Conservation (phyloP, 2,888 invertebrate species). For the Drosophila seclusa region DNA sequence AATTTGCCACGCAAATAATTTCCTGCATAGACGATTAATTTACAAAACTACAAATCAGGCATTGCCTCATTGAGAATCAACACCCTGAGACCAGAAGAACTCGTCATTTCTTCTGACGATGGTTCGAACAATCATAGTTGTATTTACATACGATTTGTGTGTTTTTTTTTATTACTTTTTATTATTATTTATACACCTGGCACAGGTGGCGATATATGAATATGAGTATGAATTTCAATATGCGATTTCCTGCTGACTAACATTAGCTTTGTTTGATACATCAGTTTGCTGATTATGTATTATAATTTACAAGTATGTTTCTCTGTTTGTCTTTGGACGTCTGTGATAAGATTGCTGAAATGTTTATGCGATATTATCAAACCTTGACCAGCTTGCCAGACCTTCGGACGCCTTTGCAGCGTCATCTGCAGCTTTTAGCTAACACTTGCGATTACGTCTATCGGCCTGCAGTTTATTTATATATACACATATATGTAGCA, state of each 20-base stretch:
- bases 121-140: slow-evolving; percentile 14
- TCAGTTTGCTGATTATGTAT: slow-evolving; percentile 7
- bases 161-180: background rate
- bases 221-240: slow-evolving; percentile 13
- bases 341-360: slow-evolving; percentile 29
- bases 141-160: slow-evolving; percentile 35
- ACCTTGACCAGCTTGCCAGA: slow-evolving; percentile 65
- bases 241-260: slow-evolving; percentile 44
- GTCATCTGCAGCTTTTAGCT: slow-evolving; percentile 72
- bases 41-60: slow-evolving; percentile 13
- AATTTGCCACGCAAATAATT: slow-evolving; percentile 1
- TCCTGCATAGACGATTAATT: slow-evolving; percentile 26
- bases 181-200: background rate
- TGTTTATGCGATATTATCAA: slow-evolving; percentile 26
- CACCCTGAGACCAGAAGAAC: slow-evolving; percentile 15
- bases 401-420: slow-evolving; percentile 56
- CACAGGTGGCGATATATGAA: slow-evolving; percentile 29
- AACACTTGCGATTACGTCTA: slow-evolving; percentile 59
- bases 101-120: slow-evolving; percentile 20
- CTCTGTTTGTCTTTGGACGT: background rate
- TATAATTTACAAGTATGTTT: background rate
- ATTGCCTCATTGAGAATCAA: slow-evolving; percentile 39
- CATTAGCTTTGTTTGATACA: slow-evolving; percentile 5
- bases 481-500: slow-evolving; percentile 11
- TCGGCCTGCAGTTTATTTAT: slow-evolving; percentile 43